phyloP scores from a whole-genome alignment of 2,797 vertebrate species.

The Diglossa cyanea region DNA sequence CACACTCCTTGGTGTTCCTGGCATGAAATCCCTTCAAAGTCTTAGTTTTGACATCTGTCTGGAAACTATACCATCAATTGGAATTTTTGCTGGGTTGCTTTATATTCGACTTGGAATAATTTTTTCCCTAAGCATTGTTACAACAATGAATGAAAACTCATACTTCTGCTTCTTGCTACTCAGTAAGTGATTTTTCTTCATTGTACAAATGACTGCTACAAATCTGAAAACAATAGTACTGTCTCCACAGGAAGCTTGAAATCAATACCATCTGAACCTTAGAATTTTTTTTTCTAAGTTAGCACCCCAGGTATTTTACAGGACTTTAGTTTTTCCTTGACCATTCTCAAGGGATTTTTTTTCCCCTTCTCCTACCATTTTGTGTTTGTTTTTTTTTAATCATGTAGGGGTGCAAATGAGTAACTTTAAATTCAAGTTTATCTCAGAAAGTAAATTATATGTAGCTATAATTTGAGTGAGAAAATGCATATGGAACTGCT shows the following conservation, averaged over 20 bases:
- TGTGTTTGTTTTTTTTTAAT: background rate
- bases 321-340: background rate
- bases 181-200: background rate
- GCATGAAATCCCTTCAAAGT: background rate
- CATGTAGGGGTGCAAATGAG: background rate
- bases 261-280: background rate
- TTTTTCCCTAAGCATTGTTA: background rate
- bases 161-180: background rate
- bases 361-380: background rate
- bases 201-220: background rate
- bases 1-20: background rate
- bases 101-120: background rate
- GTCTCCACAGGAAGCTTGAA: background rate
- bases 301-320: background rate
- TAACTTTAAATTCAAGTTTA: background rate
- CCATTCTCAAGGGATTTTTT: background rate
- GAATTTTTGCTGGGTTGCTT: background rate
- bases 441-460: background rate
- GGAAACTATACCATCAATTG: background rate
- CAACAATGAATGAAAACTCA: background rate
- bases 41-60: background rate
- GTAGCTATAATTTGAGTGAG: background rate
- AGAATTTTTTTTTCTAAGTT: background rate
- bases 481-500: background rate
- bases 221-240: background rate